These are phyloP conservation scores for Acanthopagrus latus DNA, from an alignment of 2,797 vertebrate genomes.

Conservation along the genomic window DNA sequence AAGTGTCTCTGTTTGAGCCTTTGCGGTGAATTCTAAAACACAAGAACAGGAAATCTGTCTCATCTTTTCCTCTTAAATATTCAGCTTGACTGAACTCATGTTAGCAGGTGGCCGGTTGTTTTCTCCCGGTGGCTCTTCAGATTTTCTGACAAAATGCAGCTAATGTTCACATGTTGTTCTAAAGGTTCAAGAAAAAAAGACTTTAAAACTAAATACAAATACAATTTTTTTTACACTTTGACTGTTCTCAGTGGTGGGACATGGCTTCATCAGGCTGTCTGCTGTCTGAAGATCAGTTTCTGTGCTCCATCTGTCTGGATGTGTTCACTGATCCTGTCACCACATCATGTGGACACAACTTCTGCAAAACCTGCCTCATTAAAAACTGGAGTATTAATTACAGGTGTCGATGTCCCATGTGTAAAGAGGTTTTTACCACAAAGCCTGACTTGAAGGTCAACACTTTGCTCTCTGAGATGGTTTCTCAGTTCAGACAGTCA, in stretches of 20 bases:
- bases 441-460: constrained; percentile 1
- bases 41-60: too few species aligned
- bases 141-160: too few species aligned
- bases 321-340: constrained; percentile 18
- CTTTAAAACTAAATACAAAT: neutral
- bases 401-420: neutral
- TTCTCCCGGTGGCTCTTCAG: too few species aligned
- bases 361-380: constrained; percentile 29
- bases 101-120: too few species aligned
- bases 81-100: too few species aligned
- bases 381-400: neutral
- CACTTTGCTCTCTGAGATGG: constrained; percentile 34
- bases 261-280: neutral
- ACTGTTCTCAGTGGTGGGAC: neutral
- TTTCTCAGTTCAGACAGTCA: constrained; percentile 3
- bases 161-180: too few species aligned
- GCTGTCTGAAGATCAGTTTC: neutral
- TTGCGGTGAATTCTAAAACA: too few species aligned
- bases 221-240: neutral
- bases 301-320: constrained; percentile 32
- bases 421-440: neutral
- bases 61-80: too few species aligned
- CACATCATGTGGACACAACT: constrained; percentile 31
- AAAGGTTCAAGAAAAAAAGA: too few species aligned
- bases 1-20: too few species aligned